phyloP scores from a whole-genome alignment of 2,113 vertebrate species.

The Junco hyemalis region DNA sequence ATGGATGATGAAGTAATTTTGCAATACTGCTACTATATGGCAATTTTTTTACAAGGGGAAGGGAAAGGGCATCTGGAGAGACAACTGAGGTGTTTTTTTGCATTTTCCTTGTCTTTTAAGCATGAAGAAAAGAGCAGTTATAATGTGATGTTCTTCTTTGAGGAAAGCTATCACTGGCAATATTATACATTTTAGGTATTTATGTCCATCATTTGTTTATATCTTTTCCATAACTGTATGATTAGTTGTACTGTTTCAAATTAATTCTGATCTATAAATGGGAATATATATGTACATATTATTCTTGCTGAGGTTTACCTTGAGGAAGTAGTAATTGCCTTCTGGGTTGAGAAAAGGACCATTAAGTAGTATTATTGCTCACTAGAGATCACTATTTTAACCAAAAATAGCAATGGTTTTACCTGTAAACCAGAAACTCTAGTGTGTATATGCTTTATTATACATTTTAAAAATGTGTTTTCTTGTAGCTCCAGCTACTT shows the following conservation, averaged over 20 bases:
- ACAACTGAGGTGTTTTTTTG: background rate
- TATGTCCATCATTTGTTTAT: background rate
- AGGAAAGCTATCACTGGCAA: background rate
- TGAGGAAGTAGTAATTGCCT: slow-evolving; percentile 20
- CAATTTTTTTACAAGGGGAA: background rate
- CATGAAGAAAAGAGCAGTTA: background rate
- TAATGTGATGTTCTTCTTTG: background rate
- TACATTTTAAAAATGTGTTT: slow-evolving; percentile 7
- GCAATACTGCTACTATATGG: background rate
- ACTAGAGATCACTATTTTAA: slow-evolving; percentile 29
- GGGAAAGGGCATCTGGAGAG: background rate
- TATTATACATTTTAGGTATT: background rate
- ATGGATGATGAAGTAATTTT: background rate
- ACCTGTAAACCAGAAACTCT: background rate
- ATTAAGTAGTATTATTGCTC: slow-evolving; percentile 6
- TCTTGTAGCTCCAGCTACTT: background rate
- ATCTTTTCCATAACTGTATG: background rate
- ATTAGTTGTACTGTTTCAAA: background rate
- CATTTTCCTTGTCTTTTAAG: background rate
- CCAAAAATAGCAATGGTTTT: background rate
- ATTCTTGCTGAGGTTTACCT: background rate
- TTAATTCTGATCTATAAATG: slow-evolving; percentile 19
- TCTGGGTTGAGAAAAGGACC: background rate
- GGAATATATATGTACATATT: background rate
- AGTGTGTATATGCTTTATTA: background rate